Conservation (phyloP, 1,140 invertebrate genomes). For the Centruroides sculpturatus region DNA sequence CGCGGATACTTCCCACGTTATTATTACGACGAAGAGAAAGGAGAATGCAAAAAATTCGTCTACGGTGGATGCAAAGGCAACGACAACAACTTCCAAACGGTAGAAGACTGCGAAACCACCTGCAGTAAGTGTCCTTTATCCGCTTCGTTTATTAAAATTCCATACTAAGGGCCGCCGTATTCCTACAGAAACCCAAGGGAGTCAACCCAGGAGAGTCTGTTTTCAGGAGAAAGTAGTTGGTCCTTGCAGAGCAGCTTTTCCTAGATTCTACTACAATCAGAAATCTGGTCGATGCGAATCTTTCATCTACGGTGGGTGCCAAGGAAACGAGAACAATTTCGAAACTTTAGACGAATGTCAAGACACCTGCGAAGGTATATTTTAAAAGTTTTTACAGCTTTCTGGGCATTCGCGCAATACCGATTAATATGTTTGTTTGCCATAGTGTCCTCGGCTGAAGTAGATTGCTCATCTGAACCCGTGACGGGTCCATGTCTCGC, state of each 20-base stretch:
- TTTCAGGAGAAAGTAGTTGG: too few species aligned
- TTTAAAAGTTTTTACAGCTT: background rate
- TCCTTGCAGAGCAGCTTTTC: slow-evolving; percentile 7
- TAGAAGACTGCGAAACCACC: slow-evolving; percentile 35
- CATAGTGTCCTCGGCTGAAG: background rate
- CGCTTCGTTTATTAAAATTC: too few species aligned
- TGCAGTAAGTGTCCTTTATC: slow-evolving; percentile 33
- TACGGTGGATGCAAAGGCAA: slow-evolving; percentile 12
- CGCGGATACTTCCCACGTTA: background rate
- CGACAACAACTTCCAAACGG: slow-evolving; percentile 2
- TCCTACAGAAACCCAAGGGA: too few species aligned
- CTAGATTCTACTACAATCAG: too few species aligned
- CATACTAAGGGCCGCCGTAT: too few species aligned
- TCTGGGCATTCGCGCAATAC: background rate
- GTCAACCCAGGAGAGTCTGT: too few species aligned
- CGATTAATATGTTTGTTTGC: background rate
- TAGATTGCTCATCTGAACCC: background rate
- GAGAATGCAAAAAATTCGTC: slow-evolving; percentile 1
- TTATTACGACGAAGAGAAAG: background rate
- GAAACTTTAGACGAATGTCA: slow-evolving; percentile 45
- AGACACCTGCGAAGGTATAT: background rate
- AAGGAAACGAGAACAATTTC: slow-evolving; percentile 70
- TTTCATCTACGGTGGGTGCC: slow-evolving; percentile 68
- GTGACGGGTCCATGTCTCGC: slow-evolving; percentile 3
- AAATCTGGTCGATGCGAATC: slow-evolving; percentile 29